A percentile compares a stretch with the other conserved stretches of the same genome.
phyloP scores from a whole-genome alignment of 2,888 invertebrate genomes.

The Nomada fucata region DNA sequence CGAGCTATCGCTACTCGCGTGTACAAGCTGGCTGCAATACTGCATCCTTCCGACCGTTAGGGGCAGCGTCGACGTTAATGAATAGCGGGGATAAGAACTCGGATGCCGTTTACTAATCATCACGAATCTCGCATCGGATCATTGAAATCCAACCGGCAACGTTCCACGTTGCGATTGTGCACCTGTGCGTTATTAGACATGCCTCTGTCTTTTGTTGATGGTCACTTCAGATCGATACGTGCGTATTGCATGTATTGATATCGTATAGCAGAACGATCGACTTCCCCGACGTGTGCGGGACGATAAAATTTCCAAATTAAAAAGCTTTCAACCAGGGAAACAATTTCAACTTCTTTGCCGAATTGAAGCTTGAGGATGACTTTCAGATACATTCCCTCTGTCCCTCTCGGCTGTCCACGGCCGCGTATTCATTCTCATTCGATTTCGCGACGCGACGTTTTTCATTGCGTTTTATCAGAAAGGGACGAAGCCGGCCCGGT shows the following conservation, averaged over 20 bases:
- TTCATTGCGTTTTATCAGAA: constrained; percentile 45
- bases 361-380: background rate
- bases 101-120: constrained; percentile 22
- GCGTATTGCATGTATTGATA: too few species aligned
- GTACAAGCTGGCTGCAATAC: constrained; percentile 32
- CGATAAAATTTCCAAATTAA: too few species aligned
- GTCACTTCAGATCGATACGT: too few species aligned
- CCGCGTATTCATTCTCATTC: background rate
- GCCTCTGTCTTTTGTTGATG: background rate
- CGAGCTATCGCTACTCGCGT: constrained; percentile 33
- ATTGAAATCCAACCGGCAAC: background rate
- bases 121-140: constrained; percentile 4
- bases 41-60: constrained; percentile 32
- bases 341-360: background rate
- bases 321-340: background rate
- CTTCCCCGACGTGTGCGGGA: too few species aligned
- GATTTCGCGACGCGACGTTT: constrained; percentile 9
- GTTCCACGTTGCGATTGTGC: background rate
- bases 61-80: constrained; percentile 55
- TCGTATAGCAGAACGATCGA: too few species aligned
- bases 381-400: constrained; percentile 2
- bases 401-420: background rate
- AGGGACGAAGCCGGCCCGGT: constrained; percentile 46
- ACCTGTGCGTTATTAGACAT: background rate
- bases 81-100: constrained; percentile 39